Conservation (phyloP, 2,113 vertebrate species). For the Columba janthina region DNA sequence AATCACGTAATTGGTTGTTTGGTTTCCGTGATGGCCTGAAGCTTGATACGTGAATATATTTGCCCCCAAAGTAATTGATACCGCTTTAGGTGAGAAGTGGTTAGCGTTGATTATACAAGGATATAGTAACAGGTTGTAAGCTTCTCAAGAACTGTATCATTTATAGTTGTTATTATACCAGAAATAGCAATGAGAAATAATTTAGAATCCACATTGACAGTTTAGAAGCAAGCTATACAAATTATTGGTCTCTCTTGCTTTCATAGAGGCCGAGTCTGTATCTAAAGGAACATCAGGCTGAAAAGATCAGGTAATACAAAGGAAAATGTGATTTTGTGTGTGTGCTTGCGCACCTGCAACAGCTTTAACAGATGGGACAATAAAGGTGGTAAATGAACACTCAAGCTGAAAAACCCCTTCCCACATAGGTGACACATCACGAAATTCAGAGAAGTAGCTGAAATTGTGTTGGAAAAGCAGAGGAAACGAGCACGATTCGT, state of each 20-base stretch:
- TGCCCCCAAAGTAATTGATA: not conserved
- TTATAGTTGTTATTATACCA: not conserved
- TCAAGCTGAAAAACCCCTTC: not conserved
- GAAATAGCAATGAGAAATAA: not conserved
- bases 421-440: rapidly evolving
- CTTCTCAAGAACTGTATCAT: not conserved
- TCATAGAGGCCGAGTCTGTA: not conserved
- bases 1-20: not conserved
- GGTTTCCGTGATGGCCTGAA: not conserved
- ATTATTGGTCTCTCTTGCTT: not conserved
- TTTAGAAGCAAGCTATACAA: not conserved
- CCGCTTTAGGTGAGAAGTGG: not conserved
- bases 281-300: not conserved
- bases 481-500: not conserved
- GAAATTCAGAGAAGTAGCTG: not conserved
- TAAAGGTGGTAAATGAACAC: not conserved
- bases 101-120: not conserved
- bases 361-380: rapidly evolving
- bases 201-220: not conserved
- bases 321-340: not conserved
- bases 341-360: rapidly evolving
- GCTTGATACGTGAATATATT: not conserved
- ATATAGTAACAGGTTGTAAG: not conserved
- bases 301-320: not conserved
- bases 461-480: not conserved